phyloP scores from a whole-genome alignment of 2,797 vertebrate genomes.

The Rhinatrema bivittatum region DNA sequence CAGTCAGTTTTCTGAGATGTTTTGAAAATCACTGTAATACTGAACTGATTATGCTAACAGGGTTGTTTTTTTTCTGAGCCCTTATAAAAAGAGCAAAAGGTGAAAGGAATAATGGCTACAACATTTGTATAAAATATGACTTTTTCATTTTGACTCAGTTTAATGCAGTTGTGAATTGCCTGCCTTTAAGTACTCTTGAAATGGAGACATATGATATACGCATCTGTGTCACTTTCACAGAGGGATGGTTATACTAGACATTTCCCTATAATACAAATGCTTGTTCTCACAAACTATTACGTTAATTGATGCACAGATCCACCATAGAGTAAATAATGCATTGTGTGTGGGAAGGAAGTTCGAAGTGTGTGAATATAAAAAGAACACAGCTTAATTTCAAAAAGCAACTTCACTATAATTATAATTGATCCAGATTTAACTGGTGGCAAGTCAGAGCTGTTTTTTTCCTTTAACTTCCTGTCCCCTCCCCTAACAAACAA shows the following conservation, averaged over 20 bases:
- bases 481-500: no score
- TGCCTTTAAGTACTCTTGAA: slow-evolving; percentile 33
- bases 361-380: slow-evolving; percentile 77
- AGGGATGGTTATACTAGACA: slow-evolving; percentile 37
- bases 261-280: slow-evolving; percentile 60
- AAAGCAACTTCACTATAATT: slow-evolving; percentile 34
- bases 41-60: no score
- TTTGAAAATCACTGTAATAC: no score
- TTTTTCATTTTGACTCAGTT: background rate
- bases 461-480: no score
- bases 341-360: slow-evolving; percentile 58
- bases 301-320: slow-evolving; percentile 63
- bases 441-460: background rate
- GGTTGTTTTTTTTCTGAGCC: no score
- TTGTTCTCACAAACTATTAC: slow-evolving; percentile 59
- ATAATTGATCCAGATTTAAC: slow-evolving; percentile 28
- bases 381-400: slow-evolving; percentile 49
- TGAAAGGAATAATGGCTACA: no score
- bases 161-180: slow-evolving; percentile 37
- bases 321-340: slow-evolving; percentile 61
- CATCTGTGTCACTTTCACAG: slow-evolving; percentile 57
- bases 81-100: no score
- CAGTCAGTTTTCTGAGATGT: no score
- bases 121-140: no score
- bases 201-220: slow-evolving; percentile 42